Percentiles rank a stretch among this genome's conserved stretches.
Conservation (phyloP, 1,140 invertebrate species). For the Drosophila busckii region DNA sequence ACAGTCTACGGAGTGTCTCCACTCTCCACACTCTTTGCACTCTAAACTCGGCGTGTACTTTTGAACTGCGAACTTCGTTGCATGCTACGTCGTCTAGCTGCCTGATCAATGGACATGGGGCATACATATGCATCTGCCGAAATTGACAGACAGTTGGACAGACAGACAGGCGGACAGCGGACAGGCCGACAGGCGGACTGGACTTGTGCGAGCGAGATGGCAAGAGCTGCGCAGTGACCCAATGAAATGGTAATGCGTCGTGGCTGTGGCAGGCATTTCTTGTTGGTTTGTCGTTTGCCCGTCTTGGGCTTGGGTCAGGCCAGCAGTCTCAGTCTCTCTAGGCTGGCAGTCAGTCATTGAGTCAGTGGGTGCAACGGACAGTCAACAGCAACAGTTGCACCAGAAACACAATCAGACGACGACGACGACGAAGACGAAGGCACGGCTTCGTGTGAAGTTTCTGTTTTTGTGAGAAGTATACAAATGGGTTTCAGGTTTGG, state of each 20-base stretch:
- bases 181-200: constrained; percentile 7
- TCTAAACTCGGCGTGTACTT: constrained; percentile 44
- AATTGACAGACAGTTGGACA: constrained; percentile 35
- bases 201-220: too few species aligned
- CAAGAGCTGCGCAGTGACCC: constrained; percentile 73
- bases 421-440: background rate
- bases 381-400: constrained; percentile 18
- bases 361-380: constrained; percentile 68
- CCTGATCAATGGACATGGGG: constrained; percentile 66
- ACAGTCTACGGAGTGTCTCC: too few species aligned
- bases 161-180: background rate
- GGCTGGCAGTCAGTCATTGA: constrained; percentile 73
- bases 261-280: too few species aligned
- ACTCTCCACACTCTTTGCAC: constrained; percentile 33
- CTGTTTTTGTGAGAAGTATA: constrained; percentile 76
- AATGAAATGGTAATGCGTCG: constrained; percentile 73
- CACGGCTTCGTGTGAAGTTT: constrained; percentile 66
- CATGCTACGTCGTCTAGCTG: constrained; percentile 18
- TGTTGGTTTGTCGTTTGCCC: constrained; percentile 1
- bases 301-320: constrained; percentile 35
- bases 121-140: constrained; percentile 65
- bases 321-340: background rate
- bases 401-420: constrained; percentile 21
- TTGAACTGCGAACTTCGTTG: constrained; percentile 67
- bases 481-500: constrained; percentile 68